These are phyloP conservation scores for Aphaenogaster floridana DNA, from an alignment of 1,140 invertebrate species.

Conservation along the genomic window DNA sequence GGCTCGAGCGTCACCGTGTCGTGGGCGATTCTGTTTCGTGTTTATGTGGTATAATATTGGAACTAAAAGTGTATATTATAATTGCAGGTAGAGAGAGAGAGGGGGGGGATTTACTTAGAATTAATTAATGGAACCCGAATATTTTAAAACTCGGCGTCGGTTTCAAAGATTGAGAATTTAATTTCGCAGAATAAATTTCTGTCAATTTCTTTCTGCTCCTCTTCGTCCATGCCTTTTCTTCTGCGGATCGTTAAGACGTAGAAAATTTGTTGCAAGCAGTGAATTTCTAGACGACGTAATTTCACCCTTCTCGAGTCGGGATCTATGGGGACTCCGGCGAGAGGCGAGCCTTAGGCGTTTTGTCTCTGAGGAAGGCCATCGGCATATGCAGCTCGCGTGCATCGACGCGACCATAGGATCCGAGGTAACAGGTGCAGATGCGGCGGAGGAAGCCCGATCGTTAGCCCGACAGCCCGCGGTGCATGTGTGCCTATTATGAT, in stretches of 20 bases:
- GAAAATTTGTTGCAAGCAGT: conserved; percentile 7
- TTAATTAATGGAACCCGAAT: not conserved
- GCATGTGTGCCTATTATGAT: conserved; percentile 81
- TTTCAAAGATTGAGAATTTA: conserved; percentile 5
- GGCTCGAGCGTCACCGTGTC: not conserved
- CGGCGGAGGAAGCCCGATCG: conserved; percentile 80
- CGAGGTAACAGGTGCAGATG: conserved; percentile 81
- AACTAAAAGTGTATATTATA: not conserved
- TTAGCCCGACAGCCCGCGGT: conserved; percentile 79
- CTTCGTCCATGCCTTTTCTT: not conserved
- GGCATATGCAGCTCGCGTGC: conserved; percentile 83
- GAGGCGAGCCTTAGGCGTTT: conserved; percentile 74
- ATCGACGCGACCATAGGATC: conserved; percentile 70
- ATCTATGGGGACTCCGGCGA: conserved; percentile 43
- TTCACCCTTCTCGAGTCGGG: conserved; percentile 23
- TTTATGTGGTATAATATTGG: not conserved
- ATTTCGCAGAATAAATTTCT: conserved; percentile 12
- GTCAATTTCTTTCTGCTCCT: not conserved
- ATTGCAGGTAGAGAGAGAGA: not conserved
- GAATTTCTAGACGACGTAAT: conserved; percentile 32
- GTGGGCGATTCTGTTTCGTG: not conserved
- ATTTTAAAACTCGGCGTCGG: not conserved
- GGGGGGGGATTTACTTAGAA: not conserved
- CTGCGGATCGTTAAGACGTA: not conserved
- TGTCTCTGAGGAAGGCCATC: conserved; percentile 77